Evolutionary conservation across 2,797 vertebrate species (phyloP).

Genomic region (Gallinago nigripennis): DNA sequence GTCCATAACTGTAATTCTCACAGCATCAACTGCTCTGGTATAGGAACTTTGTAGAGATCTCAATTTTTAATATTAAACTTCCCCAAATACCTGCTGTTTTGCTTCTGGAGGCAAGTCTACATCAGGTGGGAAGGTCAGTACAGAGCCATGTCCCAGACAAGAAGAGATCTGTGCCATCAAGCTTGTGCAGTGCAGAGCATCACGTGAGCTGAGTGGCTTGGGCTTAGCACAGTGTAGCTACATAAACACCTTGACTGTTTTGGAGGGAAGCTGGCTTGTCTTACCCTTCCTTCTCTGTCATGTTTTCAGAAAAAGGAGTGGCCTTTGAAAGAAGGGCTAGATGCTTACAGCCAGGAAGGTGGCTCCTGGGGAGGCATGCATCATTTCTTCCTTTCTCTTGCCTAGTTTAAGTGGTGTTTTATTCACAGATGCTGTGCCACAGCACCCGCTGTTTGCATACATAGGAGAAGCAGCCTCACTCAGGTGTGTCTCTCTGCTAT

Average conservation of each 20-base stretch:
- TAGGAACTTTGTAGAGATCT: background rate
- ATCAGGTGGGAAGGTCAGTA: background rate
- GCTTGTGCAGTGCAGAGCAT: background rate
- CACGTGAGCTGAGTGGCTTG: background rate
- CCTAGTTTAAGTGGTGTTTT: background rate
- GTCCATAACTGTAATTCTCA: background rate
- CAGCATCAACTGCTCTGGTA: background rate
- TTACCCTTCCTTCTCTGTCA: background rate
- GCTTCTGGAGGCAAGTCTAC: background rate
- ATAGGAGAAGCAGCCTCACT: background rate
- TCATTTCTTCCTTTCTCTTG: background rate
- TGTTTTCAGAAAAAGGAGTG: rapidly evolving
- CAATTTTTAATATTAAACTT: background rate
- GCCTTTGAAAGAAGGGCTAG: background rate
- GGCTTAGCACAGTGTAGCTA: background rate
- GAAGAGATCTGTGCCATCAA: background rate
- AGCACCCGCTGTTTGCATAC: background rate
- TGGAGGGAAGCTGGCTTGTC: background rate
- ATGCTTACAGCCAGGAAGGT: background rate
- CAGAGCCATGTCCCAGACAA: background rate
- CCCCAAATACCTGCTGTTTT: background rate
- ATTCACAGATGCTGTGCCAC: background rate
- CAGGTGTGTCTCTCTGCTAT: constrained; percentile 2
- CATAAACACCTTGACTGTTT: background rate
- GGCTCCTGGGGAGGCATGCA: background rate